Evolutionary conservation across 2,888 invertebrate genomes (phyloP).

Genomic region (Uloborus plumipes): DNA sequence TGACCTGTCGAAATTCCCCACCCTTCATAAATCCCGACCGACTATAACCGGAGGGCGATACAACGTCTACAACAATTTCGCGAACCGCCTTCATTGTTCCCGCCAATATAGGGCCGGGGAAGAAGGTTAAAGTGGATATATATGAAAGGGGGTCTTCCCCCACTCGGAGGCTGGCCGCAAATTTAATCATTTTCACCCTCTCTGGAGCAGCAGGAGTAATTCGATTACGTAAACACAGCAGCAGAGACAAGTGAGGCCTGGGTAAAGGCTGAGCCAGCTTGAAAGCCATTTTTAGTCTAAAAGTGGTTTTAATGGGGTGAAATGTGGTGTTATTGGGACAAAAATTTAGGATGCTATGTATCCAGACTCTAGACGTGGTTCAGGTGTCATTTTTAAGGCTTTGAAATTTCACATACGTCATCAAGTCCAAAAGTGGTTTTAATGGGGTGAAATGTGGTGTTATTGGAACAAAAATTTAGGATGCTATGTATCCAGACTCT

Average conservation of each 20-base stretch:
- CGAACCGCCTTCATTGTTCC: conserved; percentile 31
- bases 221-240: conserved; percentile 48
- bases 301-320: too few relatives aligned
- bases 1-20: conserved; percentile 29
- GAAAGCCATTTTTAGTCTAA: too few relatives aligned
- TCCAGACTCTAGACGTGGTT: too few relatives aligned
- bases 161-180: conserved; percentile 42
- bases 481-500: too few relatives aligned
- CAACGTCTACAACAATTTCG: conserved; percentile 50
- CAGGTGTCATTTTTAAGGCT: too few relatives aligned
- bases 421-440: too few relatives aligned
- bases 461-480: too few relatives aligned
- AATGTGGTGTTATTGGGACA: too few relatives aligned
- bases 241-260: background rate
- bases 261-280: background rate
- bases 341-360: too few relatives aligned
- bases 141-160: conserved; percentile 30
- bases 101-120: background rate
- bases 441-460: too few relatives aligned
- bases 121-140: conserved; percentile 33
- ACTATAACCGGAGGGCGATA: conserved; percentile 14
- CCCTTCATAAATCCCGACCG: conserved; percentile 23
- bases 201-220: conserved; percentile 32
- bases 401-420: too few relatives aligned
- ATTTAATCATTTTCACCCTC: conserved; percentile 58